phyloP scores from a whole-genome alignment of 2,113 vertebrate genomes.

The Anseranas semipalmata region DNA sequence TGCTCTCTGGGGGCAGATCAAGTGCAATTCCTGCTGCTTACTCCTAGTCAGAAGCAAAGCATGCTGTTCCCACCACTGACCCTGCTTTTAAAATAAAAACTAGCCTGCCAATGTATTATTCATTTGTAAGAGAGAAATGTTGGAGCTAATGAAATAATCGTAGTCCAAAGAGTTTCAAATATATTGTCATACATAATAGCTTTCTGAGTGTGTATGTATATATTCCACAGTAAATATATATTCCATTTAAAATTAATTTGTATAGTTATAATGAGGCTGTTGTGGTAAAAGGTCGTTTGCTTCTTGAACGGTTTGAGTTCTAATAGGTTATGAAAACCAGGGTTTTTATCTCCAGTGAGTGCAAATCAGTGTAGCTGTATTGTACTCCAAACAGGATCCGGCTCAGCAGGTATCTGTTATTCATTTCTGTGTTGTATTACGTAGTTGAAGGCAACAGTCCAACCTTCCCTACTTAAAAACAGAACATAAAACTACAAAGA shows the following conservation, averaged over 20 bases:
- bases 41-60: neutral
- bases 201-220: neutral
- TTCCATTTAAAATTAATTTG: neutral
- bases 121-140: neutral
- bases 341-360: neutral
- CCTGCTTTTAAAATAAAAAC: neutral
- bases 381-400: neutral
- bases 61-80: neutral
- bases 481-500: neutral
- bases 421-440: neutral
- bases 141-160: neutral
- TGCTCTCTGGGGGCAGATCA: neutral
- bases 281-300: neutral
- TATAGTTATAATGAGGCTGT: neutral
- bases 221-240: neutral
- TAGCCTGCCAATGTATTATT: neutral
- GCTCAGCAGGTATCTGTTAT: neutral
- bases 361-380: neutral
- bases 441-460: neutral
- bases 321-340: neutral
- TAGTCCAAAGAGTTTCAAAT: neutral
- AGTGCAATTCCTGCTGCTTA: neutral
- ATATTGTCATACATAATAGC: neutral
- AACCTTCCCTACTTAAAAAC: neutral
- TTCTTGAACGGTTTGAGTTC: neutral